Conservation (phyloP, 2,797 vertebrate species). For the Setipinna tenuifilis region DNA sequence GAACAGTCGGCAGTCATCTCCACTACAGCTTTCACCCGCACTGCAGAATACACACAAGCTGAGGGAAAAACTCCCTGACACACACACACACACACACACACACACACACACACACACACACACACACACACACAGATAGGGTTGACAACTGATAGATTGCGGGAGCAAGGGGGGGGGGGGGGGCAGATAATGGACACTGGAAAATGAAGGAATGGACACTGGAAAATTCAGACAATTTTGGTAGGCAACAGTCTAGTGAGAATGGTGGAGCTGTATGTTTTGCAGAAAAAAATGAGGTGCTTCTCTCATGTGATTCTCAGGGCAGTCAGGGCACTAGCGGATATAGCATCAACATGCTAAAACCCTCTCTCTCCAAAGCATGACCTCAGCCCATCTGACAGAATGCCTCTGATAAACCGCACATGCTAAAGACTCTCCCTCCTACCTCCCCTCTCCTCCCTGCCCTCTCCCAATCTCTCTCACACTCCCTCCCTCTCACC, state of each 20-base stretch:
- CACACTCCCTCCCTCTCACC: no score
- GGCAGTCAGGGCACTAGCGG: background rate
- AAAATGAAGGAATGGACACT: background rate
- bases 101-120: background rate
- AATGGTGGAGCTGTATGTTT: background rate
- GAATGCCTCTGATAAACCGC: background rate
- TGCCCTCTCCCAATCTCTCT: background rate
- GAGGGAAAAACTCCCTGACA: background rate
- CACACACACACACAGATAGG: background rate
- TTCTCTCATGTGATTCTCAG: no score
- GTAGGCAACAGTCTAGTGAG: background rate
- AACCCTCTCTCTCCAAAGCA: background rate
- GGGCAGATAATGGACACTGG: background rate
- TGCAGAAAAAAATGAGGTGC: background rate
- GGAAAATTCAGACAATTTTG: background rate
- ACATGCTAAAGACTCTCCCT: slow-evolving; percentile 4
- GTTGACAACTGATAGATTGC: background rate
- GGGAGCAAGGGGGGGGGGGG: background rate
- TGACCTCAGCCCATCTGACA: background rate
- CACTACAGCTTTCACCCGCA: background rate
- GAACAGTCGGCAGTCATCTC: background rate
- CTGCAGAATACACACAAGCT: no score
- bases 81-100: slow-evolving; percentile 18
- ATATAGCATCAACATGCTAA: background rate
- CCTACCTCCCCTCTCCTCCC: background rate